phyloP scores from a whole-genome alignment of 2,888 invertebrate species.

The Dasypolia templi region DNA sequence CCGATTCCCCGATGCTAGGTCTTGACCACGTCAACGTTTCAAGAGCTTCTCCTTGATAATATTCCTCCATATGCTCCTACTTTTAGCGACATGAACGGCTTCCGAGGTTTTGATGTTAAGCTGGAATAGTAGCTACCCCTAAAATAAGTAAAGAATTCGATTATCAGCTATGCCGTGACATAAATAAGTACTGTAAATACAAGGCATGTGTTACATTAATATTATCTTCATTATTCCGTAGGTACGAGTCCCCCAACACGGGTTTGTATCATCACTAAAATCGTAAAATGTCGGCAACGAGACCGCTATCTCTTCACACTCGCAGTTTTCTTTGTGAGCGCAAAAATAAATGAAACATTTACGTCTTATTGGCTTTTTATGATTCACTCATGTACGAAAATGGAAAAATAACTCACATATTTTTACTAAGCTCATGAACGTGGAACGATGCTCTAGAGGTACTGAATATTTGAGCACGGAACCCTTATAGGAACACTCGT shows the following conservation, averaged over 20 bases:
- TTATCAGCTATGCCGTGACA: not conserved
- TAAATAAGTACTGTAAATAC: not conserved
- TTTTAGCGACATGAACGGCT: not conserved
- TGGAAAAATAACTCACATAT: slow-evolving; percentile 40
- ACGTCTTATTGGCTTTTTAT: slow-evolving; percentile 60
- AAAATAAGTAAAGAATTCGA: not conserved
- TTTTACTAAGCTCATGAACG: slow-evolving; percentile 49
- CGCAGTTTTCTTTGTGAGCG: slow-evolving; percentile 58
- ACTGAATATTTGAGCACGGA: too few species aligned
- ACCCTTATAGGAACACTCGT: too few species aligned
- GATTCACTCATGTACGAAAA: slow-evolving; percentile 47
- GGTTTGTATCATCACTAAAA: slow-evolving; percentile 51
- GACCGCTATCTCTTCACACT: slow-evolving; percentile 59
- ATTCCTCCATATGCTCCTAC: not conserved
- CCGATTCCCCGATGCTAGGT: too few species aligned
- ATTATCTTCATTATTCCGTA: slow-evolving; percentile 11
- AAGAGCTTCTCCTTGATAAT: not conserved
- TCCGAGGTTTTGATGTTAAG: not conserved
- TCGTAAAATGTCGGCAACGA: slow-evolving; percentile 55
- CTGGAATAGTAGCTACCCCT: not conserved
- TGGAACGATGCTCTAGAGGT: slow-evolving; percentile 16
- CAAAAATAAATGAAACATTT: slow-evolving; percentile 66
- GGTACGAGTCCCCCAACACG: slow-evolving; percentile 9
- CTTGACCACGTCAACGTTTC: not conserved
- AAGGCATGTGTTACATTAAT: slow-evolving; percentile 1